A percentile compares a stretch with the other conserved stretches of the same genome.
Conservation (phyloP, 2,797 vertebrate species). For the Pteropus rufus region DNA sequence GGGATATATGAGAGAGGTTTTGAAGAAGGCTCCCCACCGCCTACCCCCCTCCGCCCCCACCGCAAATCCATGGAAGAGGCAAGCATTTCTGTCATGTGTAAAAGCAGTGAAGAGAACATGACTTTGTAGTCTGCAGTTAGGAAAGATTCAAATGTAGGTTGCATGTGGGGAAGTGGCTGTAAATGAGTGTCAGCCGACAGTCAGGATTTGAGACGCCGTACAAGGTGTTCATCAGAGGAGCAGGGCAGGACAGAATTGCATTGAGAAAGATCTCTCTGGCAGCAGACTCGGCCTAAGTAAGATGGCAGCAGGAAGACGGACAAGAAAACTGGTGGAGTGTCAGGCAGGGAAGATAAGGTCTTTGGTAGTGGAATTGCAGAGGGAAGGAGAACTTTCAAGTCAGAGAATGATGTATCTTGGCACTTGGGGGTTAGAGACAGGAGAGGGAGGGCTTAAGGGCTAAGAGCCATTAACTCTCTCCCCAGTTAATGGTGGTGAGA, state of each 20-base stretch:
- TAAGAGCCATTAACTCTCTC: background rate
- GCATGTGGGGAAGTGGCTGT: background rate
- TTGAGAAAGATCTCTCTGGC: background rate
- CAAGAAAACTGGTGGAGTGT: background rate
- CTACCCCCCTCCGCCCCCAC: accelerated
- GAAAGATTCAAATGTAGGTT: background rate
- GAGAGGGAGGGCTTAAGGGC: background rate
- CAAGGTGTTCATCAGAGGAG: background rate
- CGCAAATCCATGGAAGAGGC: background rate
- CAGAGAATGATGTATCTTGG: background rate
- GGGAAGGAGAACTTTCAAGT: background rate
- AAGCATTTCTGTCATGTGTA: background rate
- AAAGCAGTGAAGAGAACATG: background rate
- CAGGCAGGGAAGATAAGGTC: background rate
- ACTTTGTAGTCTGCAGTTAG: background rate
- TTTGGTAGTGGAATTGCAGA: background rate
- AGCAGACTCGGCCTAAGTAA: background rate
- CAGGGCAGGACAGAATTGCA: background rate
- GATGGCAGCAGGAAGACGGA: background rate
- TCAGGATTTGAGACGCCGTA: background rate
- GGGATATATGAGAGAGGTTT: background rate
- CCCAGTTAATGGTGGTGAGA: background rate
- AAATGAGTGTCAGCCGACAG: background rate
- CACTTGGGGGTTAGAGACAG: background rate
- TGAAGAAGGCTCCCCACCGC: background rate